These are phyloP conservation scores for Siniperca obscura DNA, from an alignment of 2,797 vertebrate genomes.

Conservation along the genomic window DNA sequence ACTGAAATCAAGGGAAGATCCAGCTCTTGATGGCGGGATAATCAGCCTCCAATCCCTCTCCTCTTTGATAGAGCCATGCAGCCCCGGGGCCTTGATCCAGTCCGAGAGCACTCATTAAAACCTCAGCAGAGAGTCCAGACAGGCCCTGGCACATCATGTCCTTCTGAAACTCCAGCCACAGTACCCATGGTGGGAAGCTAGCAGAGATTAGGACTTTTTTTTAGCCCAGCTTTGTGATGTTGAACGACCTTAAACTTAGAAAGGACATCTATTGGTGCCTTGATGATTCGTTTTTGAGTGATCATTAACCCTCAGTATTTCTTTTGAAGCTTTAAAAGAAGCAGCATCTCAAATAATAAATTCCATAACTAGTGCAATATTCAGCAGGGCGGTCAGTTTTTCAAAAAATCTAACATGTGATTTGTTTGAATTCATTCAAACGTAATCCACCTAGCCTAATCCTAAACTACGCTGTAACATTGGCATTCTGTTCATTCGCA, in stretches of 20 bases:
- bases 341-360: background rate
- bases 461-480: background rate
- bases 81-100: slow-evolving; percentile 66
- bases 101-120: slow-evolving; percentile 70
- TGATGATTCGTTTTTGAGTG: slow-evolving; percentile 21
- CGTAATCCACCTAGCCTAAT: background rate
- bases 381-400: background rate
- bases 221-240: slow-evolving; percentile 35
- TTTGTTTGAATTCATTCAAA: background rate
- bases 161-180: slow-evolving; percentile 43
- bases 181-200: slow-evolving; percentile 36
- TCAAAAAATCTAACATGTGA: background rate
- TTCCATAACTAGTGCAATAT: background rate
- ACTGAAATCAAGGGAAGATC: slow-evolving; percentile 51
- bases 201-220: slow-evolving; percentile 46
- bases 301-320: slow-evolving; percentile 1
- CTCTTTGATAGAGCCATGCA: slow-evolving; percentile 65
- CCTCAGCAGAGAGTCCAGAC: slow-evolving; percentile 56
- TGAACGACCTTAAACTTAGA: slow-evolving; percentile 31
- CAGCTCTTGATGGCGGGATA: slow-evolving; percentile 58
- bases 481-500: background rate
- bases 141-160: slow-evolving; percentile 45
- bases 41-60: slow-evolving; percentile 64
- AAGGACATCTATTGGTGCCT: background rate
- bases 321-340: background rate